Evolutionary conservation across 2,797 vertebrate genomes (phyloP).

Genomic region (Mormyrops attenuatus): DNA sequence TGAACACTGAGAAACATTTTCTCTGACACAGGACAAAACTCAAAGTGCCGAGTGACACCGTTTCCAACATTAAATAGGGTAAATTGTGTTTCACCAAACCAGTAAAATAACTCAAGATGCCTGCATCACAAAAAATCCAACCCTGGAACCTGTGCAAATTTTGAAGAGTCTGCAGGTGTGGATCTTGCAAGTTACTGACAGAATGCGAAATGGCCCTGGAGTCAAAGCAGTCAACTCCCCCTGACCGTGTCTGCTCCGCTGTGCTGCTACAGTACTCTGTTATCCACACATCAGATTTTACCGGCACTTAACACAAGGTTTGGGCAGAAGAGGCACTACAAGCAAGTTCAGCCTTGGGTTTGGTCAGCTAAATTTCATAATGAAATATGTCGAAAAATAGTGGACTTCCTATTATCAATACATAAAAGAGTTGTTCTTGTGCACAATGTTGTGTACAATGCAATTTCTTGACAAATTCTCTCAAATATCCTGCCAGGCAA

Average conservation of each 20-base stretch:
- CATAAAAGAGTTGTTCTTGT: neutral
- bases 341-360: neutral
- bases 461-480: neutral
- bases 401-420: neutral
- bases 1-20: neutral
- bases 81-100: neutral
- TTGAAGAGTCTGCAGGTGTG: too few relatives aligned
- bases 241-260: too few relatives aligned
- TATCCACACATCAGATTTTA: neutral
- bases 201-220: neutral
- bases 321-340: neutral
- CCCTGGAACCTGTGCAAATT: neutral
- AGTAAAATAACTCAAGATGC: neutral
- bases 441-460: neutral
- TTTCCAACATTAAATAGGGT: neutral
- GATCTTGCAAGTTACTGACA: neutral
- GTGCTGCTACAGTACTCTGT: too few relatives aligned
- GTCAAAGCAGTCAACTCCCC: too few relatives aligned
- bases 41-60: neutral
- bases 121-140: neutral
- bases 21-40: neutral
- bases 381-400: neutral
- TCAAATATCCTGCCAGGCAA: neutral
- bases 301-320: neutral
- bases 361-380: neutral